Base-by-base conservation (phyloP, 2,113 vertebrate species). In the Pygoscelis adeliae region DNA sequence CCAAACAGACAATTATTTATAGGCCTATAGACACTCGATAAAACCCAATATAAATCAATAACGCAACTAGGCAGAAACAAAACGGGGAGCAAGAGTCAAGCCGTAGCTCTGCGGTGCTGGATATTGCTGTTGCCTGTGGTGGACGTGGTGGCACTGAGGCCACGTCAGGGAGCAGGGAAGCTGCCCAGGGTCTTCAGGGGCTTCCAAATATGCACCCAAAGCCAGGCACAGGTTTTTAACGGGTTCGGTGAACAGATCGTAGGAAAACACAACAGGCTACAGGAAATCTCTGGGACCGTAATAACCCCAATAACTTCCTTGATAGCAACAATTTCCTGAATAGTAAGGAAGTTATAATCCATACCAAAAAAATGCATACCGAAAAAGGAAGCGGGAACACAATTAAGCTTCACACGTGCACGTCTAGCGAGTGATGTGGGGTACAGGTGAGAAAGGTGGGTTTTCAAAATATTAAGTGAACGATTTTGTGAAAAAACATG, bases 141-240 rank as follows among this genome's bases (percentile, higher is more conserved):
- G 34, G 32, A 13, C 1, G 2, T 4, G 5, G 58, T 55, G 26
- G 42, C 52, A 40, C 59, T 81, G 69, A 26, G 44, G 27, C n/a
- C 40, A 34, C 2, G 5, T 49, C 82, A 66, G 50, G 49, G 83
- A 65, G 86, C 70, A 47, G 71, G 71, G 34, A 85, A 59, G n/a
- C 38, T 55, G 18, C 66, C 49, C 6, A 12, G 71, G 27, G 36
- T 61, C 40, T 78, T 58, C 8, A 23, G 15, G 36, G 29, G 23
- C 69, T 95, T 96, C 87, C 89, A 95, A 95, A 78, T 56, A 89
- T 3, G 55, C 58, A 70, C 49, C 42, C 61, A 20, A 92, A 87
- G 65, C 59, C 76, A 91, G 70, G 74, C 47, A 87, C 18, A 53
- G 90, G 85, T 76, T 97, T 95, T 84, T 92, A 93, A 89, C 17